These are phyloP conservation scores for Morinoia aosen DNA, from an alignment of 2,888 invertebrate genomes.

Conservation along the genomic window DNA sequence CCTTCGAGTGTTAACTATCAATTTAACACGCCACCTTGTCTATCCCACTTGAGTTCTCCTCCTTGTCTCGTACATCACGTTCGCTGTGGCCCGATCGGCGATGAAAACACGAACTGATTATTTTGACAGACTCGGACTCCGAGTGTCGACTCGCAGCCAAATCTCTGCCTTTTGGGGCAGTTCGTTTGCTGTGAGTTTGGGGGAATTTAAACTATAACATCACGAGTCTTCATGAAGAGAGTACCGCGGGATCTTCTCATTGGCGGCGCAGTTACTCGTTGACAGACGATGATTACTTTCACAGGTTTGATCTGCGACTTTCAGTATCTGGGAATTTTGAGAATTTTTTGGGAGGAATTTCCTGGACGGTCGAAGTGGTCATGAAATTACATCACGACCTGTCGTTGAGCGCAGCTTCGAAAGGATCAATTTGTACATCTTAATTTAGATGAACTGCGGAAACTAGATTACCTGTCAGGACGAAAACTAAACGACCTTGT, in stretches of 20 bases:
- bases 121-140: constrained; percentile 35
- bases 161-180: neutral
- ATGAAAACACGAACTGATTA: constrained; percentile 40
- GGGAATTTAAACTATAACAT: neutral
- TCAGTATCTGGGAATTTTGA: neutral
- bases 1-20: constrained; percentile 53
- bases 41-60: constrained; percentile 42
- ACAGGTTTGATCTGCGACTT: neutral
- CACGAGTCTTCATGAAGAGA: neutral
- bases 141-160: neutral
- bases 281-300: neutral
- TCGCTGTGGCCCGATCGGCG: neutral
- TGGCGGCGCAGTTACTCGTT: neutral
- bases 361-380: neutral
- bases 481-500: neutral
- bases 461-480: neutral
- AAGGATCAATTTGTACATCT: neutral
- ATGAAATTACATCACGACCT: neutral
- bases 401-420: neutral
- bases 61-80: constrained; percentile 48
- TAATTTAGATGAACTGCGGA: neutral
- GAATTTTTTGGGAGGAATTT: neutral
- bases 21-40: constrained; percentile 52
- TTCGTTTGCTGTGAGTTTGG: neutral
- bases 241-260: neutral